Evolutionary conservation across 2,888 invertebrate species (phyloP), one percentile per base, ranked within the genome.

Genomic region (Torymus auratus): DNA sequence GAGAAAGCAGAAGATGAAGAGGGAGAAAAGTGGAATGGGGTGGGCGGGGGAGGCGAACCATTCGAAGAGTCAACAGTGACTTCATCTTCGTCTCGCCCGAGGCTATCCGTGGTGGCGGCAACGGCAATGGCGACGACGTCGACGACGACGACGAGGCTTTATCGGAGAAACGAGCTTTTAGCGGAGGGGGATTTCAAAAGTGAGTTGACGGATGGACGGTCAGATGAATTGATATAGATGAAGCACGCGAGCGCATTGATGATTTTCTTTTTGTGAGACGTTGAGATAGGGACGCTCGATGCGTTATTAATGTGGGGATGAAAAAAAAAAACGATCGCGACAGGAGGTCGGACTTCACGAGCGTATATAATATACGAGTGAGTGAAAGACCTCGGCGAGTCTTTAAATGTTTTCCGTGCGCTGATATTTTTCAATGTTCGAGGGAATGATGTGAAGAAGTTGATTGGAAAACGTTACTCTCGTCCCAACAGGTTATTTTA

Each of bases 211-310:
- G 82, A 82, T 78, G 80, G 74, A 78, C 70, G 70, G 73, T 60
- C 69, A 58, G 82, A 80, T 77, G 80, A 77, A 82, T 82, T 82
- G 80, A 80, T 82, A 82, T 73, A 77, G 73, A 82, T 77, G 82
- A 73, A 75, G 74, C 50, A 14, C 28, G 50, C 52, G 55, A 7
- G 55, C 67, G 60, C 79, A 72, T 71, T 79, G 74, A 82, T 68
- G 72, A 62, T 75, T 80, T 79, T 53, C 15, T 50, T 58, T 20
- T 5, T n/a, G 23, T 55, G 15, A 11, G 3, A 23, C 50, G 28
- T 12, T 55, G n/a, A 15, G 28, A 52, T 28, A 73, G 53, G 13
- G 61, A 15, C 64, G 58, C 61, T 52, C 71, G 60, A 76, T 70
- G 41, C 58, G 80, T 70, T 80, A 75, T 80, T 80, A 80, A 80